Percentiles rank a stretch among this genome's conserved stretches.
phyloP scores from a whole-genome alignment of 1,140 invertebrate genomes.

The Drosophila pectinifera region DNA sequence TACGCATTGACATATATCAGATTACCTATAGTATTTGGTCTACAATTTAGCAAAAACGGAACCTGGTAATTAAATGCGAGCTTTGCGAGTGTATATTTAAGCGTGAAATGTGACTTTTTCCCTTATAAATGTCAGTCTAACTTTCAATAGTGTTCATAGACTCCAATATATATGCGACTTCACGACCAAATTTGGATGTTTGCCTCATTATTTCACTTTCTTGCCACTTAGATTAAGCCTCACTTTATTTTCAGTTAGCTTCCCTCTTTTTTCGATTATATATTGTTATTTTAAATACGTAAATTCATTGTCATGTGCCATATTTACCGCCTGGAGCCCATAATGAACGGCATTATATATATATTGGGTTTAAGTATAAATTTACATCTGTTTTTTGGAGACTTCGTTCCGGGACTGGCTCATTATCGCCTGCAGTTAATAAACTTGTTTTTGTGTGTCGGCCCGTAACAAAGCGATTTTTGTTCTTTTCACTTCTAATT shows the following conservation, averaged over 20 bases:
- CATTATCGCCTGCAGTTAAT: conserved; percentile 24
- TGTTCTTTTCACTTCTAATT: conserved; percentile 26
- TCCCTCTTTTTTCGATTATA: not conserved
- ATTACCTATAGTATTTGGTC: conserved; percentile 26
- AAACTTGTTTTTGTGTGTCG: conserved; percentile 38
- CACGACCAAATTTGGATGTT: not conserved
- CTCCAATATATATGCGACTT: not conserved
- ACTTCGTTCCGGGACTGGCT: conserved; percentile 6
- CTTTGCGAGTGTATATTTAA: conserved; percentile 20
- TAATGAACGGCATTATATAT: conserved; percentile 7
- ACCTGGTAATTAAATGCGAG: conserved; percentile 40
- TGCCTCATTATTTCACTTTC: not conserved
- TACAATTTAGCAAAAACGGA: conserved; percentile 45
- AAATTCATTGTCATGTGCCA: conserved; percentile 1
- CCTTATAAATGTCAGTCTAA: conserved; percentile 29
- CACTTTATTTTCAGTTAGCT: not conserved
- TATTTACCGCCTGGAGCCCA: not conserved
- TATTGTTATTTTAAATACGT: conserved; percentile 2
- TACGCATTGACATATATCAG: conserved; percentile 40
- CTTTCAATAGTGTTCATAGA: not conserved
- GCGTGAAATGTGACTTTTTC: conserved; percentile 12
- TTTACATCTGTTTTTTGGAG: conserved; percentile 47
- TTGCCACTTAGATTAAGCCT: not conserved
- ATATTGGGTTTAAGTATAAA: conserved; percentile 41
- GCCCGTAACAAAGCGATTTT: conserved; percentile 27